A percentile compares a stretch with the other conserved stretches of the same genome.
Evolutionary conservation across 2,797 vertebrate genomes (phyloP).

Genomic region (Neosalanx taihuensis): DNA sequence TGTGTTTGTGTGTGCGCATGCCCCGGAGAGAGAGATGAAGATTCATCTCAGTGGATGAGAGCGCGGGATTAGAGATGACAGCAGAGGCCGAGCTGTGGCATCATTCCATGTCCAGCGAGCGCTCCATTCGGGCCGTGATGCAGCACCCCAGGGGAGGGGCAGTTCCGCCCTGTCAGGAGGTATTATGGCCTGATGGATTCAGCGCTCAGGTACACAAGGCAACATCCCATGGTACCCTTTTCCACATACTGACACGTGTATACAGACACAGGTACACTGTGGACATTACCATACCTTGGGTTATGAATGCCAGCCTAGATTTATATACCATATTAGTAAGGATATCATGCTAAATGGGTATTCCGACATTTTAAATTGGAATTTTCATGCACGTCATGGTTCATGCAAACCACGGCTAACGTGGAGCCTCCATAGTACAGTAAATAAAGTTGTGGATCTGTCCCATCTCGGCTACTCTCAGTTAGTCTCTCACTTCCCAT

Average conservation of each 20-base stretch:
- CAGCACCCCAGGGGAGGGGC: slow-evolving; percentile 45
- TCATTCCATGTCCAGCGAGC: slow-evolving; percentile 67
- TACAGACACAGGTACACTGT: slow-evolving; percentile 14
- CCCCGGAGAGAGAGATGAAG: slow-evolving; percentile 41
- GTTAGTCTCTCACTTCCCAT: slow-evolving; percentile 54
- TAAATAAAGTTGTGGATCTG: too few relatives aligned
- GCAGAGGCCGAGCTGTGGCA: slow-evolving; percentile 62
- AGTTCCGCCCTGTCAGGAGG: slow-evolving; percentile 60
- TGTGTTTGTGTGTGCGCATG: slow-evolving; percentile 23
- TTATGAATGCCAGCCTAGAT: neutral
- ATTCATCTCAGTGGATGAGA: slow-evolving; percentile 69
- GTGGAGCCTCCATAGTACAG: too few relatives aligned
- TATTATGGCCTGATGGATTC: slow-evolving; percentile 71
- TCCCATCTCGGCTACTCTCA: neutral
- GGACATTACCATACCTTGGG: too few relatives aligned
- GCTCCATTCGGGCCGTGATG: slow-evolving; percentile 53
- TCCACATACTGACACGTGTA: slow-evolving; percentile 28
- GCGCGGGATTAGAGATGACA: slow-evolving; percentile 70
- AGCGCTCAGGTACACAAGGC: slow-evolving; percentile 37
- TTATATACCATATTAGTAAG: too few relatives aligned
- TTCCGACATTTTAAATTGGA: too few relatives aligned
- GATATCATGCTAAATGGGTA: too few relatives aligned
- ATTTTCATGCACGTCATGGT: too few relatives aligned
- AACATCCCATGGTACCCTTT: slow-evolving; percentile 48
- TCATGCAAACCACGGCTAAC: too few relatives aligned